Base-by-base conservation (phyloP, 1,140 invertebrate genomes). In the Calliphora vicina region DNA sequence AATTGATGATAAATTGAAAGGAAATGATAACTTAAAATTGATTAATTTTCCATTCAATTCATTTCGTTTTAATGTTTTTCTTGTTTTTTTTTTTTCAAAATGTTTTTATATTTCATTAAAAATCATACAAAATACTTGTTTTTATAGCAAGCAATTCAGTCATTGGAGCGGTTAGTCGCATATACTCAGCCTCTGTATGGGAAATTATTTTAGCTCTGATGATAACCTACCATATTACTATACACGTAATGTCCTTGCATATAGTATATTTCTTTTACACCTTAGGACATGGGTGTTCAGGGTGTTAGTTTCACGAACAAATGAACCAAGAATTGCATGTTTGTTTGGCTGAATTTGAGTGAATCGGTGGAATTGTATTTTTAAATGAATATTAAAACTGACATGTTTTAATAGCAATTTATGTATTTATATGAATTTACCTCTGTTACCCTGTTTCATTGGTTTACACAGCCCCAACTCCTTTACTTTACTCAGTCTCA, bases 21-120 rank as follows among this genome's bases (percentile, higher is more conserved):
- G 35, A 78, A 78, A 78, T 78, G 74, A 78, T 78, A 78, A 78
- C 42, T 78, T 45, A 78, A 78, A 78, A 78, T 43, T 43, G 35
- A 43, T 43, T 78, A 43, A 78, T 25, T 78, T 78, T 43, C 74
- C 35, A 78, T 78, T 10, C 74, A 78, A 78, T 78, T 42, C 29
- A 76, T 76, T 76, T 76, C 35, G 20, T n/a, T 35, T 8, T 5
- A 5, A 35, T n/a, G 5, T 35, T 45, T 25, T 71, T 23, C 2
- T 12, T 71, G 13, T 29, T 74, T 78, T 78, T n/a, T 25, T 78
- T 76, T 76, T 76, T 76, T 76, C n/a, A 5, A n/a, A 42, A n/a
- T 42, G 9, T 76, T 76, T 76, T 76, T 6, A 42, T 35, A 76
- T 35, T 76, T 76, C 73, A 76, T 76, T 76, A 76, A 76, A 74